Evolutionary conservation across 1,140 invertebrate species (phyloP).

Genomic region (Leptopilina clavipes): DNA sequence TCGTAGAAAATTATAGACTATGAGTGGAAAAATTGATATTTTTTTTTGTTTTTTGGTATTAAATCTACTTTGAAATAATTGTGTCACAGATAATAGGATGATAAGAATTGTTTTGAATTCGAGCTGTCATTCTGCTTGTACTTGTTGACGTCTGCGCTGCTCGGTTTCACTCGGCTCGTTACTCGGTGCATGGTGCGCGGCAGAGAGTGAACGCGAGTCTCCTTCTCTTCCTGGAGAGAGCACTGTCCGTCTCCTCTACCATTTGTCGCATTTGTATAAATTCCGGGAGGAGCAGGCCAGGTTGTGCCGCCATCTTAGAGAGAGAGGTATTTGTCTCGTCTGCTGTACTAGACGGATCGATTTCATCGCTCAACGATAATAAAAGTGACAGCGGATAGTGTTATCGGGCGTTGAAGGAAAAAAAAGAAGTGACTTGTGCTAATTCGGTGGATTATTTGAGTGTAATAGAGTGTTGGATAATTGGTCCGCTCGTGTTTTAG

Average conservation of each 20-base stretch:
- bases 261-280: constrained; percentile 64
- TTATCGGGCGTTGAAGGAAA: constrained; percentile 42
- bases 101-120: neutral
- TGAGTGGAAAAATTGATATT: too few species aligned
- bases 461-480: constrained; percentile 2
- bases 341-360: constrained; percentile 41
- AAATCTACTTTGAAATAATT: too few species aligned
- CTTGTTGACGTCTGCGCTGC: neutral
- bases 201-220: constrained; percentile 35
- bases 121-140: neutral
- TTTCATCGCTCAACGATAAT: constrained; percentile 30
- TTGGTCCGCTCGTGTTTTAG: constrained; percentile 12
- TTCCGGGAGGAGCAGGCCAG: constrained; percentile 46
- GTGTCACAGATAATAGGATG: neutral
- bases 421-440: constrained; percentile 8
- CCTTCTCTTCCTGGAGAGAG: constrained; percentile 29
- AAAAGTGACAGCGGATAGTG: constrained; percentile 43
- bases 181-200: constrained; percentile 44
- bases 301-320: constrained; percentile 69
- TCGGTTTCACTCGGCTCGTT: constrained; percentile 48
- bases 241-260: constrained; percentile 45
- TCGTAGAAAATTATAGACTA: too few species aligned
- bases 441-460: constrained; percentile 2
- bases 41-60: too few species aligned
- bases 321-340: constrained; percentile 52